phyloP scores from a whole-genome alignment of 2,113 vertebrate genomes.

The Cryptotis parvus region DNA sequence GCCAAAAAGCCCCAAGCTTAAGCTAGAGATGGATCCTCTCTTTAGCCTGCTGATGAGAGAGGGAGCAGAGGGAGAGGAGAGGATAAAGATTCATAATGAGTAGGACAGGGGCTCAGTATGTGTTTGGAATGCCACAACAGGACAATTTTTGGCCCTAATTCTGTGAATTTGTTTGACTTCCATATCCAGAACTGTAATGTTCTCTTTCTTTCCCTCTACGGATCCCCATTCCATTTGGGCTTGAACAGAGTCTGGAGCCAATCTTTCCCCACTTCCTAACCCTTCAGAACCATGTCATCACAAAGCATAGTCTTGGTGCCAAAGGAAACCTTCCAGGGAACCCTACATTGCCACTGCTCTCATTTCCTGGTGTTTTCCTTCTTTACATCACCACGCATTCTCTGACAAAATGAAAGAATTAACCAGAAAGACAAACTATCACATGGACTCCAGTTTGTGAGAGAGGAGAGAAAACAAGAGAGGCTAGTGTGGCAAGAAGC shows the following conservation, averaged over 20 bases:
- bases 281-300: background rate
- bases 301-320: background rate
- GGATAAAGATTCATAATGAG: slow-evolving; percentile 58
- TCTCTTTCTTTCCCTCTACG: background rate
- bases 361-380: background rate
- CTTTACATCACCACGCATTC: background rate
- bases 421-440: background rate
- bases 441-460: background rate
- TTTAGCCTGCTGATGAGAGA: slow-evolving; percentile 73
- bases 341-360: background rate
- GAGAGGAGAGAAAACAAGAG: background rate
- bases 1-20: slow-evolving; percentile 79
- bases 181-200: background rate
- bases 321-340: background rate
- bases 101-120: slow-evolving; percentile 36
- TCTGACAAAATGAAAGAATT: background rate
- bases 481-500: background rate
- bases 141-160: slow-evolving; percentile 1
- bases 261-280: background rate
- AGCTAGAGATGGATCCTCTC: slow-evolving; percentile 70
- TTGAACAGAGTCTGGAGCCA: background rate
- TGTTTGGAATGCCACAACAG: slow-evolving; percentile 34
- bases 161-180: background rate
- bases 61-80: slow-evolving; percentile 49
- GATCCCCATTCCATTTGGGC: background rate